Evolutionary conservation across 1,140 invertebrate species (phyloP), one percentile per base, ranked within the genome.

Genomic region (Diuraphis noxia): DNA sequence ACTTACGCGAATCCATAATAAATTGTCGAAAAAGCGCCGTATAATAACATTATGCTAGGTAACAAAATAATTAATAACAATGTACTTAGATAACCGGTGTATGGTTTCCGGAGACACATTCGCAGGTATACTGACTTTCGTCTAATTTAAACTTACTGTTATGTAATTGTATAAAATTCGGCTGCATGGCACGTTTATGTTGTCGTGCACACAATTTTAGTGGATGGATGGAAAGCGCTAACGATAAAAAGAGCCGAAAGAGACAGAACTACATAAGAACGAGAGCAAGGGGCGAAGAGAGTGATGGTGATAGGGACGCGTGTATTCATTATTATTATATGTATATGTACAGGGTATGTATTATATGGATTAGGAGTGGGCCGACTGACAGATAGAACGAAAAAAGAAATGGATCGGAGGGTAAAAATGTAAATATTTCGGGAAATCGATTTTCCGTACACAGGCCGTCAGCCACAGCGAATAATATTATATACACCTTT

Each of bases 381-480:
- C 56, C 7, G 56, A 72, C 56, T 72, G 34, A 72, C 56, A 72
- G 56, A 72, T n/a, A 72, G n/a, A 72, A 38, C 21, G 36, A 38
- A 79, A 38, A 40, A 40, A 25, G 81, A 30, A 84, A 30, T 72
- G 30, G n/a, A 72, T 72, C 56, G 38, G 38, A 30, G 79, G 36
- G 36, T 36, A 79, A 36, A 38, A 82, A 82, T 40, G 81, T 41
- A 84, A 84, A 84, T 43, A 84, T 84, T 84, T 84, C 81, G 40
- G 81, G 4, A 41, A 84, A 84, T 84, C 81, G 81, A 84, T 84
- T 84, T 84, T 84, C 81, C 23, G 81, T 43, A 43, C 38, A 30
- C 38, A 5, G 30, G 0, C 40, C 40, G 81, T 82, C 79, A 82
- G 81, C 81, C 40, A 25, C 38, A 41, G 56, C 56, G 30, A 72